Percentiles rank a stretch among this genome's conserved stretches.
phyloP scores from a whole-genome alignment of 1,140 invertebrate species.

The Varroa destructor region DNA sequence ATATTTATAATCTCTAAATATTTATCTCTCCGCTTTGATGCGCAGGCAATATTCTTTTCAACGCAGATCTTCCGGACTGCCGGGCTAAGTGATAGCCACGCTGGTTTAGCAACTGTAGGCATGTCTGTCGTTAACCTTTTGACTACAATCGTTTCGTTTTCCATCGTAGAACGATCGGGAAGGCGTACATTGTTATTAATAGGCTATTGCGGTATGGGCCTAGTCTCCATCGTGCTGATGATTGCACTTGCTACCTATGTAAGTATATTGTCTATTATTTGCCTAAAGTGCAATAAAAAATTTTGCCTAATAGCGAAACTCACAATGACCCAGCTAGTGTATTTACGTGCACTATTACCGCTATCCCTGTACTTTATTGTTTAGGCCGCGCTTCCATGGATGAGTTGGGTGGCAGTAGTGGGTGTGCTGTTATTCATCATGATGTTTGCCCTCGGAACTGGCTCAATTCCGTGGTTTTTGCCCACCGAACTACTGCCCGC shows the following conservation, averaged over 20 bases:
- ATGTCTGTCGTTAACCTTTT: constrained; percentile 22
- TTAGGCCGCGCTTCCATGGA: not conserved
- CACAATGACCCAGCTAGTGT: too few relatives aligned
- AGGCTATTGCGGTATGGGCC: not conserved
- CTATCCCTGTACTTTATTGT: not conserved
- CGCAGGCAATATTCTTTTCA: constrained; percentile 3
- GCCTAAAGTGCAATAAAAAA: not conserved
- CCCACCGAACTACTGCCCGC: constrained; percentile 4
- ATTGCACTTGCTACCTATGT: not conserved
- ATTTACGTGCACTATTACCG: too few relatives aligned
- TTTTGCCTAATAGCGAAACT: too few relatives aligned
- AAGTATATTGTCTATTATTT: not conserved
- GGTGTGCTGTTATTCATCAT: constrained; percentile 6
- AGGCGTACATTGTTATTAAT: constrained; percentile 1
- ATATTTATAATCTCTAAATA: too few relatives aligned
- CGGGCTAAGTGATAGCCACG: not conserved
- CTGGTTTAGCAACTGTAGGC: not conserved
- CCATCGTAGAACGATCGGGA: not conserved
- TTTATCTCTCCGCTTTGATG: too few relatives aligned
- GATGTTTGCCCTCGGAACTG: constrained; percentile 11
- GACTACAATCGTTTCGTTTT: not conserved
- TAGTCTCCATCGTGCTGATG: not conserved
- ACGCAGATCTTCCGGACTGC: constrained; percentile 5
- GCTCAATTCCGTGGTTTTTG: constrained; percentile 22
- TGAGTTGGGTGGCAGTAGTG: not conserved